Evolutionary conservation across 2,888 invertebrate genomes (phyloP).

Genomic region (Prosapia bicincta): DNA sequence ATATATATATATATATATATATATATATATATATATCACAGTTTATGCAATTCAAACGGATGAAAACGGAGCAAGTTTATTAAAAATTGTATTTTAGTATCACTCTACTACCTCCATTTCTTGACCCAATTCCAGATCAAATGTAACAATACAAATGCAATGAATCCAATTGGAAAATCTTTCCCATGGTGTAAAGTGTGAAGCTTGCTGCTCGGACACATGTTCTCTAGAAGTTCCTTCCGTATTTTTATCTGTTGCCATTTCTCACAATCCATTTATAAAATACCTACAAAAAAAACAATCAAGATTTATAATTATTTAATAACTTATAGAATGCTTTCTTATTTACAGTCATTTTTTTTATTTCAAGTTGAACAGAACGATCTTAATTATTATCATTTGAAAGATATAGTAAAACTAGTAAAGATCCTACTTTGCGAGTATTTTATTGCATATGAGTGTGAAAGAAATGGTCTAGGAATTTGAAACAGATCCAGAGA

Average conservation of each 20-base stretch:
- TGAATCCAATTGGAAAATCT: constrained; percentile 91
- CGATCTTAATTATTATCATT: too few relatives aligned
- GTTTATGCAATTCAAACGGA: too few relatives aligned
- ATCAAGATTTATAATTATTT: not conserved
- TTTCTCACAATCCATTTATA: not conserved
- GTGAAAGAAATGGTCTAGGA: too few relatives aligned
- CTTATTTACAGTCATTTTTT: too few relatives aligned
- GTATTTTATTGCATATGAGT: too few relatives aligned
- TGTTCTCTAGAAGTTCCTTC: not conserved
- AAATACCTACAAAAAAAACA: not conserved
- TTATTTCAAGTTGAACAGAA: too few relatives aligned
- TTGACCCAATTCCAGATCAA: constrained; percentile 97
- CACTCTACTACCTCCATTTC: constrained; percentile 74
- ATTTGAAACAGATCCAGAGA: too few relatives aligned
- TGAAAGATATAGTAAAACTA: too few relatives aligned
- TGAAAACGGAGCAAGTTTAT: too few relatives aligned
- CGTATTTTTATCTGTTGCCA: constrained; percentile 2
- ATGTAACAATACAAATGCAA: constrained; percentile 97
- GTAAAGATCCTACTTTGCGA: too few relatives aligned
- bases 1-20: too few relatives aligned
- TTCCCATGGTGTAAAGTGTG: constrained; percentile 53
- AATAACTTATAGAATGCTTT: not conserved
- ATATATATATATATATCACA: too few relatives aligned
- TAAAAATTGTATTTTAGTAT: not conserved
- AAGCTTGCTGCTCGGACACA: not conserved